Conservation (phyloP, 2,113 vertebrate genomes). For the Callopanchax toddi region DNA sequence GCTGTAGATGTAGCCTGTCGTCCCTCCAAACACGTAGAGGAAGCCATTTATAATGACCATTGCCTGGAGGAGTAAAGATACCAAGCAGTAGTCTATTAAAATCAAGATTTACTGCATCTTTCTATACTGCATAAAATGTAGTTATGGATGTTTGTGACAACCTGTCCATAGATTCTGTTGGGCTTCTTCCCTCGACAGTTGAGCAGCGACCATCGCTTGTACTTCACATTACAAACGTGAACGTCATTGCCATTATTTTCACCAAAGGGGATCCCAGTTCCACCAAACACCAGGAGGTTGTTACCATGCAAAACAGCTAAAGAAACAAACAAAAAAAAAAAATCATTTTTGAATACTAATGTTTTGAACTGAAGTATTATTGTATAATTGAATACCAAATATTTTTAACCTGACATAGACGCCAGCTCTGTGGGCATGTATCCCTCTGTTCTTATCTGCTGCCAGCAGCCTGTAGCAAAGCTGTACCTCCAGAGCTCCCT, state of each 20-base stretch:
- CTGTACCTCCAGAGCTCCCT: slow-evolving; percentile 97
- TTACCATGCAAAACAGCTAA: slow-evolving; percentile 95
- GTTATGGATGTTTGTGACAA: slow-evolving; percentile 50
- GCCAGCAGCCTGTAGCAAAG: slow-evolving; percentile 95
- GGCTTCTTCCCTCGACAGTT: slow-evolving; percentile 97
- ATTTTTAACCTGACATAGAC: slow-evolving; percentile 91
- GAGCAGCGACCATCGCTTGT: slow-evolving; percentile 95
- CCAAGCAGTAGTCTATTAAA: not conserved
- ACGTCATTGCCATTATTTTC: slow-evolving; percentile 97
- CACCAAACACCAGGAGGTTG: slow-evolving; percentile 96
- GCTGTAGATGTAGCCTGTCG: slow-evolving; percentile 97
- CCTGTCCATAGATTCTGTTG: slow-evolving; percentile 96
- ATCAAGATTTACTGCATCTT: not conserved
- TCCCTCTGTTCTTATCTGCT: slow-evolving; percentile 95
- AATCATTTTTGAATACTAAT: no score
- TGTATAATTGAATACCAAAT: no score
- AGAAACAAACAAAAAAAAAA: not conserved
- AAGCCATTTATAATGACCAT: slow-evolving; percentile 98
- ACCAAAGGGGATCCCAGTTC: slow-evolving; percentile 96
- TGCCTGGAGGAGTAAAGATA: slow-evolving; percentile 78
- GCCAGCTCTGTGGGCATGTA: slow-evolving; percentile 97
- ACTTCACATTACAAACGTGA: slow-evolving; percentile 96
- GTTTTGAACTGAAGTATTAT: no score
- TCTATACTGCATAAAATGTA: not conserved
- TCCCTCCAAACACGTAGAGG: slow-evolving; percentile 96